Evolutionary conservation across 2,888 invertebrate genomes (phyloP).

Genomic region (Acronicta psi): DNA sequence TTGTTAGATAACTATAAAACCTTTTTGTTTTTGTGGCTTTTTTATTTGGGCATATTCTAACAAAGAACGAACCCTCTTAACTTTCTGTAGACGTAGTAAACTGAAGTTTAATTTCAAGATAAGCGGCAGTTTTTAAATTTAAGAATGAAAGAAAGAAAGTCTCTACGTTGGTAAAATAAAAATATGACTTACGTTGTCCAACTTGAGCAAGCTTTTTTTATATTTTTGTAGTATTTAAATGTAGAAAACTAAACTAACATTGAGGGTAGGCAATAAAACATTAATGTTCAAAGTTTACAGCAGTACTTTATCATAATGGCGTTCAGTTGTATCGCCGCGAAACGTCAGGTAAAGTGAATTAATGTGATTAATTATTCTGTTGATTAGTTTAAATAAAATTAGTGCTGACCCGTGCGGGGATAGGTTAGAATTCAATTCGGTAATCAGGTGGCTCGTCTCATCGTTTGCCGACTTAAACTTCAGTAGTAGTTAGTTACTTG

Average conservation of each 20-base stretch:
- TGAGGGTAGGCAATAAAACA: slow-evolving; percentile 12
- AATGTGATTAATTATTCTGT: slow-evolving; percentile 38
- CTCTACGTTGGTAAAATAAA: no score
- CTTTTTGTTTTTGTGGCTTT: slow-evolving; percentile 21
- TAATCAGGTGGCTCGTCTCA: no score
- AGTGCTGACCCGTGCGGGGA: no score
- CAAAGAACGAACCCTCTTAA: neutral
- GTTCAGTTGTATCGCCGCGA: slow-evolving; percentile 17
- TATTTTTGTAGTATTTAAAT: neutral
- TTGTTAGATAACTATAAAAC: slow-evolving; percentile 16
- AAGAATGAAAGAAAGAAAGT: no score
- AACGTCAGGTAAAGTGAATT: slow-evolving; percentile 37
- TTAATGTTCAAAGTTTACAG: slow-evolving; percentile 30
- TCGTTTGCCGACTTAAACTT: no score
- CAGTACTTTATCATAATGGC: slow-evolving; percentile 37
- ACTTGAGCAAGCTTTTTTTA: no score
- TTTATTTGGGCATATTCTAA: neutral
- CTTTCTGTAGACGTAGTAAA: no score
- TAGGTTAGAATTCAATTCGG: no score
- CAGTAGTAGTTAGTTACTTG: no score
- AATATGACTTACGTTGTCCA: no score
- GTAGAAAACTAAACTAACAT: neutral
- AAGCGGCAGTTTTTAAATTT: no score
- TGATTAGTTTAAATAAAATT: slow-evolving; percentile 40
- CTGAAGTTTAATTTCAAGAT: no score